Conservation (phyloP, 2,888 invertebrate genomes). For the Acleris cristana region DNA sequence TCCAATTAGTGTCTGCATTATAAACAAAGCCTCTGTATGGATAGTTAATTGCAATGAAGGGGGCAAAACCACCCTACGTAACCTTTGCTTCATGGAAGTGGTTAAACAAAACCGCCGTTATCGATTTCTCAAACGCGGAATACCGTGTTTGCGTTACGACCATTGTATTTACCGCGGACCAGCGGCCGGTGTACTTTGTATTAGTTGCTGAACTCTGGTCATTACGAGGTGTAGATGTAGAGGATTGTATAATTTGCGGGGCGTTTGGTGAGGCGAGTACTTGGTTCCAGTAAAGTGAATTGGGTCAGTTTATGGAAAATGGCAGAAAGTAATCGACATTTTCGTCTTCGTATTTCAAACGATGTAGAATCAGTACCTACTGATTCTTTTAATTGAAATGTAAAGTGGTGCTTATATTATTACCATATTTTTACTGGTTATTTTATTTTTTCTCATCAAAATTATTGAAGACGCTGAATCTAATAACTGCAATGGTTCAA, state of each 20-base stretch:
- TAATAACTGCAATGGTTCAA: no score
- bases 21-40: not conserved
- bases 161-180: slow-evolving; percentile 11
- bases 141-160: slow-evolving; percentile 23
- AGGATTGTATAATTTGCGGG: slow-evolving; percentile 2
- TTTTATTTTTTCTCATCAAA: no score
- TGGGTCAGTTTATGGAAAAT: not conserved
- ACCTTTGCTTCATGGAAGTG: slow-evolving; percentile 1
- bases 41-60: not conserved
- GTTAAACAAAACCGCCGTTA: slow-evolving; percentile 11
- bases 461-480: no score
- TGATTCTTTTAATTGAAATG: no score
- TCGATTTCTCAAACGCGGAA: slow-evolving; percentile 14
- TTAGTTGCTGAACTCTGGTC: slow-evolving; percentile 20
- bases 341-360: not conserved
- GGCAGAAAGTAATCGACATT: not conserved
- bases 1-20: not conserved
- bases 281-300: not conserved
- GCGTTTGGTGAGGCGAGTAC: slow-evolving; percentile 1
- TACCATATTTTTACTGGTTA: no score
- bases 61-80: not conserved
- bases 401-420: no score
- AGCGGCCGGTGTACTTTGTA: slow-evolving; percentile 7
- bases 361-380: no score
- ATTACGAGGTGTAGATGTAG: slow-evolving; percentile 6